Conservation (phyloP, 1,140 invertebrate genomes). For the Oreohelix idahoensis region DNA sequence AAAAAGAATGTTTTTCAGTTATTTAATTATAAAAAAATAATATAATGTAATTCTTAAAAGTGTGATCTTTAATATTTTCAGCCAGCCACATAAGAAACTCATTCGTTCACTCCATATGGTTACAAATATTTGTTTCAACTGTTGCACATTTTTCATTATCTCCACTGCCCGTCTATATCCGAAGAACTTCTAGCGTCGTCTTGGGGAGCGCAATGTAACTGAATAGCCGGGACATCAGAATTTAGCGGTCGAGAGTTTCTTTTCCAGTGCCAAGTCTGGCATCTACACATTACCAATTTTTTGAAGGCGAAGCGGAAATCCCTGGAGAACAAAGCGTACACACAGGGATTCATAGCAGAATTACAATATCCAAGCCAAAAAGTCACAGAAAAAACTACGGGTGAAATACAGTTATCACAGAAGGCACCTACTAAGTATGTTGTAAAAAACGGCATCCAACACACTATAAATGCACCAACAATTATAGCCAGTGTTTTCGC, state of each 20-base stretch:
- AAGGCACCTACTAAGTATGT: constrained; percentile 73
- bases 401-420: constrained; percentile 72
- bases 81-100: too few relatives aligned
- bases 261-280: not conserved
- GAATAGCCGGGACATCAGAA: constrained; percentile 32
- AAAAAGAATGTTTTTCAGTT: too few relatives aligned
- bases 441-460: constrained; percentile 98
- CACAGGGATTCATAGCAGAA: constrained; percentile 94
- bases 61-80: too few relatives aligned
- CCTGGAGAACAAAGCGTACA: constrained; percentile 98
- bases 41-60: too few relatives aligned
- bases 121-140: too few relatives aligned
- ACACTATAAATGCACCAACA: constrained; percentile 97
- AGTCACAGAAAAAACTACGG: constrained; percentile 36
- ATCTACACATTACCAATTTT: constrained; percentile 23
- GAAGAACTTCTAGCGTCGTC: constrained; percentile 32
- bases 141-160: too few relatives aligned
- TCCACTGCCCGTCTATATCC: constrained; percentile 31
- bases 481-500: constrained; percentile 96
- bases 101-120: too few relatives aligned
- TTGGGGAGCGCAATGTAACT: constrained; percentile 22
- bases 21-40: too few relatives aligned
- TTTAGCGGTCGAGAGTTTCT: not conserved
- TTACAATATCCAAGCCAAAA: constrained; percentile 97
- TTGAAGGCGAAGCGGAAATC: constrained; percentile 81